These are phyloP conservation scores for Myotis daubentonii DNA, from an alignment of 2,797 vertebrate species.

Conservation along the genomic window DNA sequence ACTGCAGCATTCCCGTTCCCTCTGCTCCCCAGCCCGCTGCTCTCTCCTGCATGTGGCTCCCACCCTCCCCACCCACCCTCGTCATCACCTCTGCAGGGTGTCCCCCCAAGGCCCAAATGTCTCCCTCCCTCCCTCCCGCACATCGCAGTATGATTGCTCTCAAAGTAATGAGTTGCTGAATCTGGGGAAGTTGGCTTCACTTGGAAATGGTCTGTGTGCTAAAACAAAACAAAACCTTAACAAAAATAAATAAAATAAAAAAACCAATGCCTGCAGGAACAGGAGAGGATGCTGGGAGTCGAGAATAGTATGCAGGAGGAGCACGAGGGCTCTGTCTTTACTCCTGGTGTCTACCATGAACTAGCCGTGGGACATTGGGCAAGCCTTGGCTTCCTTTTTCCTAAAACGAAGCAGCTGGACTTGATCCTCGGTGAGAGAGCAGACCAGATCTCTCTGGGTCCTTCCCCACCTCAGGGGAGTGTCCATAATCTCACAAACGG, in stretches of 20 bases:
- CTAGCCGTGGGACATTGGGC: not conserved
- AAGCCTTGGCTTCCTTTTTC: not conserved
- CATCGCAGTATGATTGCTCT: not conserved
- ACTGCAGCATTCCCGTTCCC: not conserved
- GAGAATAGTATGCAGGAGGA: not conserved
- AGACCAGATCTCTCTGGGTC: not conserved
- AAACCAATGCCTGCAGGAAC: not conserved
- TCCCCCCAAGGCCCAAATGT: not conserved
- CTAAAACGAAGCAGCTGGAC: not conserved
- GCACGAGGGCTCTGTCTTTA: not conserved
- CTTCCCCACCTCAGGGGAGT: not conserved
- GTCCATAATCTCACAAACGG: not conserved
- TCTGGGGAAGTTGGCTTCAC: not conserved
- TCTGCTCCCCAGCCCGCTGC: not conserved
- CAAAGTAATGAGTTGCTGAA: not conserved
- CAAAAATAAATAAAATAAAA: not conserved
- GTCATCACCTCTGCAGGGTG: not conserved
- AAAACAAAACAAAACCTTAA: conserved; percentile 1
- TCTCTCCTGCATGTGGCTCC: not conserved
- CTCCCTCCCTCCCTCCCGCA: not conserved
- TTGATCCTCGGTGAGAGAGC: not conserved
- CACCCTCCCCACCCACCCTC: not conserved
- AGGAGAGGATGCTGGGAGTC: not conserved
- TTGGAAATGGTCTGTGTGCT: not conserved
- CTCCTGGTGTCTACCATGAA: not conserved